Evolutionary conservation across 2,797 vertebrate species (phyloP).

Genomic region (Coregonus suidteri): DNA sequence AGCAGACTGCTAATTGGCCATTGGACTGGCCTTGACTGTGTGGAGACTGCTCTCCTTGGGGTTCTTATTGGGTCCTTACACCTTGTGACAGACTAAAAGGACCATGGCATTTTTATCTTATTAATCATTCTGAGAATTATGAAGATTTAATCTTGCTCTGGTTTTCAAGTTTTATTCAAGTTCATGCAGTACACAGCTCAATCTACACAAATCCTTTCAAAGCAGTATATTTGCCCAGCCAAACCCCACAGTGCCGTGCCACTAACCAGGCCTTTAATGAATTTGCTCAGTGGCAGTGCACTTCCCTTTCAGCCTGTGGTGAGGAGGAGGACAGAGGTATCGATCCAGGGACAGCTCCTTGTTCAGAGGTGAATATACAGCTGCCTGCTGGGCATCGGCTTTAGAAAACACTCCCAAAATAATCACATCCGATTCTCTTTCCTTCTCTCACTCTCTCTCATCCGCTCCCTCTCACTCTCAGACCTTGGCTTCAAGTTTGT

Average conservation of each 20-base stretch:
- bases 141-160: background rate
- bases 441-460: slow-evolving; percentile 28
- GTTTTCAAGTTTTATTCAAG: background rate
- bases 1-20: slow-evolving; percentile 16
- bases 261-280: slow-evolving; percentile 55
- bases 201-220: background rate
- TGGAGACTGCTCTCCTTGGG: background rate
- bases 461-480: slow-evolving; percentile 14
- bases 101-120: background rate
- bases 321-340: slow-evolving; percentile 53
- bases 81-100: background rate
- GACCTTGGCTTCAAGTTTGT: background rate
- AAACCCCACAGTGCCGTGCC: slow-evolving; percentile 58
- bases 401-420: slow-evolving; percentile 58
- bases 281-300: slow-evolving; percentile 54
- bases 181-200: background rate
- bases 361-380: slow-evolving; percentile 63
- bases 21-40: background rate
- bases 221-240: slow-evolving; percentile 27
- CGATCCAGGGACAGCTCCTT: slow-evolving; percentile 60
- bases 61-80: background rate
- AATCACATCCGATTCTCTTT: slow-evolving; percentile 43
- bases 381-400: slow-evolving; percentile 59
- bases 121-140: background rate
- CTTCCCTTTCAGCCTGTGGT: slow-evolving; percentile 49